A percentile compares a stretch with the other conserved stretches of the same genome.
phyloP scores from a whole-genome alignment of 2,888 invertebrate genomes.

The Nomada ferruginata region DNA sequence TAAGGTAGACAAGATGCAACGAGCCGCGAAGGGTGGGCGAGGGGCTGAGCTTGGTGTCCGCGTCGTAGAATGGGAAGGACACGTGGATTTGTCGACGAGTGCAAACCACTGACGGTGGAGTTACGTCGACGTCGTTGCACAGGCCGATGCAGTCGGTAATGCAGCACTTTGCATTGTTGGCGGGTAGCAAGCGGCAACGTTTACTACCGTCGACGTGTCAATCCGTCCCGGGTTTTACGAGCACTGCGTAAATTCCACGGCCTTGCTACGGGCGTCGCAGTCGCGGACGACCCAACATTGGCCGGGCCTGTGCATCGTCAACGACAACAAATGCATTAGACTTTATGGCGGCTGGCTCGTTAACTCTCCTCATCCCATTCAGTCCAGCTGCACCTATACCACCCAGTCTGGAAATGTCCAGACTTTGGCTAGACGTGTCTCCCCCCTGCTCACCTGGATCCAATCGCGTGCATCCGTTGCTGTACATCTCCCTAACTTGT shows the following conservation, averaged over 20 bases:
- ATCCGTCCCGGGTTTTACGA: conserved; percentile 80
- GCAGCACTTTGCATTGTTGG: conserved; percentile 78
- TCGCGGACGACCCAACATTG: conserved; percentile 55
- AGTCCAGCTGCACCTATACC: conserved; percentile 29
- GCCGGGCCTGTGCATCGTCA: conserved; percentile 67
- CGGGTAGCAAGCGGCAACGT: conserved; percentile 70
- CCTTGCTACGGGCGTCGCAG: conserved; percentile 55
- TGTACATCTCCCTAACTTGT: conserved; percentile 17
- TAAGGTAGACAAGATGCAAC: conserved; percentile 53
- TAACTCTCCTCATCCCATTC: conserved; percentile 61
- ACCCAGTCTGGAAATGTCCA: conserved; percentile 67
- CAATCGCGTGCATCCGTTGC: conserved; percentile 59
- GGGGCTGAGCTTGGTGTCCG: conserved; percentile 22
- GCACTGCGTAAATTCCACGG: conserved; percentile 77
- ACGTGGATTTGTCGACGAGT: conserved; percentile 55
- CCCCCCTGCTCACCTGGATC: conserved; percentile 68
- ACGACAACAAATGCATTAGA: conserved; percentile 80
- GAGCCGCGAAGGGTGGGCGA: conserved; percentile 44
- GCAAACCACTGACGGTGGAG: conserved; percentile 47
- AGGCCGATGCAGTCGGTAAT: conserved; percentile 67
- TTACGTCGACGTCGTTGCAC: conserved; percentile 38
- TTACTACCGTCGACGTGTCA: conserved; percentile 81
- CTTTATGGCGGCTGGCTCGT: conserved; percentile 78
- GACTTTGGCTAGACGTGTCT: conserved; percentile 75
- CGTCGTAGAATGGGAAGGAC: conserved; percentile 26